A percentile compares a stretch with the other conserved stretches of the same genome.
phyloP scores from a whole-genome alignment of 2,888 invertebrate species.

The Phymatocera aterrima region DNA sequence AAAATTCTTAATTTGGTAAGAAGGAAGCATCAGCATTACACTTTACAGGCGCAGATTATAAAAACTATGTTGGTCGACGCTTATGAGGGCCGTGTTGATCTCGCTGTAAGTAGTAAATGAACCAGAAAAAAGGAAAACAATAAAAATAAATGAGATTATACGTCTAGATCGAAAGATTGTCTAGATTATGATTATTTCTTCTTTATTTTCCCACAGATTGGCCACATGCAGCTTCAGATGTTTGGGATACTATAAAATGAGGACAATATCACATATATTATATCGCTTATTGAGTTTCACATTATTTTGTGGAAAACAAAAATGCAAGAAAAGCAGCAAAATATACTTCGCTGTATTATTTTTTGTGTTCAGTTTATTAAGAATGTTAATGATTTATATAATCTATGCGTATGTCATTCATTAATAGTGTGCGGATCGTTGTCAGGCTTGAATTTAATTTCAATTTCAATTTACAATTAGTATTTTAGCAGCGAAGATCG shows the following conservation, averaged over 20 bases:
- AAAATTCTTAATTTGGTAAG: conserved; percentile 28
- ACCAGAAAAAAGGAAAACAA: background rate
- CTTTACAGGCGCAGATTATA: conserved; percentile 15
- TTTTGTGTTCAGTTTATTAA: too few relatives aligned
- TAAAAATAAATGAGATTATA: background rate
- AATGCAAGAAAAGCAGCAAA: background rate
- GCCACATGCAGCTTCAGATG: background rate
- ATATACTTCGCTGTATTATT: too few relatives aligned
- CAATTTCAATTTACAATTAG: too few relatives aligned
- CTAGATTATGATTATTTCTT: background rate
- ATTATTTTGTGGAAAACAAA: too few relatives aligned
- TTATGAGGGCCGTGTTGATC: background rate
- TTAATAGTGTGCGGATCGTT: too few relatives aligned
- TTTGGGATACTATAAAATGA: conserved; percentile 19
- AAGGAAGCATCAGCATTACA: conserved; percentile 9
- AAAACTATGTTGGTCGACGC: conserved; percentile 11
- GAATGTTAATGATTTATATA: too few relatives aligned
- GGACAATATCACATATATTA: background rate
- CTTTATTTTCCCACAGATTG: background rate
- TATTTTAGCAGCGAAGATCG: too few relatives aligned
- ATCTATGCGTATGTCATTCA: too few relatives aligned
- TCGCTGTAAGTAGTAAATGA: background rate
- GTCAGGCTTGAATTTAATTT: too few relatives aligned
- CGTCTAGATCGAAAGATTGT: background rate
- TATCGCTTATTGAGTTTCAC: background rate